phyloP scores from a whole-genome alignment of 1,140 invertebrate species.

The Halesus radiatus region DNA sequence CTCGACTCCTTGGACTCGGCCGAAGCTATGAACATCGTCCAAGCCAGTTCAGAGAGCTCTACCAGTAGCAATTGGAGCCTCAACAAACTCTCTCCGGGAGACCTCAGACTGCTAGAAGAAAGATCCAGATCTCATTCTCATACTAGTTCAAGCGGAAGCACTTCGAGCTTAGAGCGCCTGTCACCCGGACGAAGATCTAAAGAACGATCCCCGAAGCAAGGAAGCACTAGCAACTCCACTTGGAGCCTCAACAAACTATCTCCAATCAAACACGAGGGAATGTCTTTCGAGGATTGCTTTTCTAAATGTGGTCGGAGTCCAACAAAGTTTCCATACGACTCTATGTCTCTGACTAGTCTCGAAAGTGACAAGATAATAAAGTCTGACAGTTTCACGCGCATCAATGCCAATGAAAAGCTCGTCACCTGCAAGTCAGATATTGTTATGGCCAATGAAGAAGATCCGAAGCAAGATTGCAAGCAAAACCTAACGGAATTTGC shows the following conservation, averaged over 20 bases:
- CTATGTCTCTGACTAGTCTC: slow-evolving; percentile 68
- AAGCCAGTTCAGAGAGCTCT: slow-evolving; percentile 68
- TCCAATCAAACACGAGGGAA: slow-evolving; percentile 67
- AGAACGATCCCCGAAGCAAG: slow-evolving; percentile 68
- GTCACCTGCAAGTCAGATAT: slow-evolving; percentile 70
- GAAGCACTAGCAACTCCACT: slow-evolving; percentile 69
- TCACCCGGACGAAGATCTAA: slow-evolving; percentile 69
- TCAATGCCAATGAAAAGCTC: slow-evolving; percentile 67
- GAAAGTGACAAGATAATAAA: slow-evolving; percentile 70
- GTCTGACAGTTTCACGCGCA: slow-evolving; percentile 69
- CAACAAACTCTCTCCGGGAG: slow-evolving; percentile 69
- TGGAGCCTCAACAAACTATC: slow-evolving; percentile 69
- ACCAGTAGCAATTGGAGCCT: slow-evolving; percentile 70
- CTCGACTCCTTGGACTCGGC: slow-evolving; percentile 66
- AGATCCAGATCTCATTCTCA: slow-evolving; percentile 68
- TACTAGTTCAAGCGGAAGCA: slow-evolving; percentile 69
- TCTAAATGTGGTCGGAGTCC: slow-evolving; percentile 67
- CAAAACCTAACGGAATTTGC: slow-evolving; percentile 83
- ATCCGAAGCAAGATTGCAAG: slow-evolving; percentile 72
- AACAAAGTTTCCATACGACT: slow-evolving; percentile 67
- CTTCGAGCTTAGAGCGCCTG: slow-evolving; percentile 67
- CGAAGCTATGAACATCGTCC: slow-evolving; percentile 68
- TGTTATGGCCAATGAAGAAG: slow-evolving; percentile 67
- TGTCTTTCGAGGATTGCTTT: slow-evolving; percentile 67
- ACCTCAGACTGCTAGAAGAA: slow-evolving; percentile 71